These are phyloP conservation scores for Mylabris sibirica DNA, from an alignment of 2,888 invertebrate species.

Conservation along the genomic window DNA sequence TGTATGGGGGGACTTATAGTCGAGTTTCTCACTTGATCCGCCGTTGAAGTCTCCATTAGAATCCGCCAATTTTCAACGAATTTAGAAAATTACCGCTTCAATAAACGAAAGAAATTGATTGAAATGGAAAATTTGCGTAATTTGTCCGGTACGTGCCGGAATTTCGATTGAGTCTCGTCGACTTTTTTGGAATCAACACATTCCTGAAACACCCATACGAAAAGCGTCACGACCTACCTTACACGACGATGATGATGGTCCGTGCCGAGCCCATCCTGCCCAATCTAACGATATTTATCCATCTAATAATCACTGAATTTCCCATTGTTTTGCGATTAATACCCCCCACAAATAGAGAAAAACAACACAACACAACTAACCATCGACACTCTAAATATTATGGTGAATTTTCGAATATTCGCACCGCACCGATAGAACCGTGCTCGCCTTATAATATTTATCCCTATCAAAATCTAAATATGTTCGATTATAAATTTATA, in stretches of 20 bases:
- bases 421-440: slow-evolving; percentile 23
- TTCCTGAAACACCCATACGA: slow-evolving; percentile 36
- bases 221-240: slow-evolving; percentile 42
- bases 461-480: background rate
- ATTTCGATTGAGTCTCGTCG: slow-evolving; percentile 22
- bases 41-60: too few relatives aligned
- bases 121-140: background rate
- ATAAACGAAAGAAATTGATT: background rate
- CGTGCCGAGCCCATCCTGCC: slow-evolving; percentile 37
- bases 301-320: slow-evolving; percentile 49
- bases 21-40: too few relatives aligned
- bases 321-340: slow-evolving; percentile 49
- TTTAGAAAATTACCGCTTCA: background rate
- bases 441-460: slow-evolving; percentile 11
- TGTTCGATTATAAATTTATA: slow-evolving; percentile 18
- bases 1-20: too few relatives aligned
- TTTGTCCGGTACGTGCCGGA: slow-evolving; percentile 39
- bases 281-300: slow-evolving; percentile 44
- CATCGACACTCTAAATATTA: background rate
- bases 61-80: background rate
- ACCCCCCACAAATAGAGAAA: slow-evolving; percentile 1
- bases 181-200: slow-evolving; percentile 28
- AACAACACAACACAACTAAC: background rate
- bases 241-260: slow-evolving; percentile 34
- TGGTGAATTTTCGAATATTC: slow-evolving; percentile 18